phyloP scores from a whole-genome alignment of 2,888 invertebrate species.

The Micoletzkya japonica region DNA sequence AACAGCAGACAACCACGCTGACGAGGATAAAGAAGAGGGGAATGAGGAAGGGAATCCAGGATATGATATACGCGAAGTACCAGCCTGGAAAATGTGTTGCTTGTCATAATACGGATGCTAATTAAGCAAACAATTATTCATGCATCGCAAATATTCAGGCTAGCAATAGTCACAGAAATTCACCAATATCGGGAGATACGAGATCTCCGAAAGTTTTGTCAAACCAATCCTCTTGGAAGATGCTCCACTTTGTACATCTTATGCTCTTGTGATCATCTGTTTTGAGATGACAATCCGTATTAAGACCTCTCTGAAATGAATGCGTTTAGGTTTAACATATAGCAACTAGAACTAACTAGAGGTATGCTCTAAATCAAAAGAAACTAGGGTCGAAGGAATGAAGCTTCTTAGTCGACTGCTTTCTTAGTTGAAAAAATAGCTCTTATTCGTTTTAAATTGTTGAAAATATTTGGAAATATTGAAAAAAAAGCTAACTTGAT shows the following conservation, averaged over 20 bases:
- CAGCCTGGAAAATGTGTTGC: slow-evolving; percentile 1
- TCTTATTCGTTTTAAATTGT: no score
- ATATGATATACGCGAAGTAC: not conserved
- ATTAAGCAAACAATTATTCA: not conserved
- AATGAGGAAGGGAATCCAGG: slow-evolving; percentile 5
- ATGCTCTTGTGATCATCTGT: slow-evolving; percentile 3
- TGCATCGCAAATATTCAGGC: not conserved
- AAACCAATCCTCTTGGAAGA: not conserved
- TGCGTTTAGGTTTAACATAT: not conserved
- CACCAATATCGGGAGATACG: slow-evolving; percentile 15
- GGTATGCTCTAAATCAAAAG: no score
- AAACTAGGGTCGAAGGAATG: no score
- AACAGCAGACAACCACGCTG: slow-evolving; percentile 21
- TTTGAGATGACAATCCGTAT: slow-evolving; percentile 5
- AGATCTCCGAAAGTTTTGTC: slow-evolving; percentile 7
- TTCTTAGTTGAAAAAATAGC: no score
- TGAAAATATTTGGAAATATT: no score
- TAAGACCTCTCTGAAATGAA: slow-evolving; percentile 15
- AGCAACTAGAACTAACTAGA: no score
- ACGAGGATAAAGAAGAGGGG: slow-evolving; percentile 13
- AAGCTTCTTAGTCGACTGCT: no score
- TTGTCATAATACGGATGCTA: not conserved
- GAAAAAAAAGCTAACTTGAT: slow-evolving; percentile 4
- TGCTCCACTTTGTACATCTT: slow-evolving; percentile 5
- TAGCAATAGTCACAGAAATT: not conserved